phyloP scores from a whole-genome alignment of 2,797 vertebrate genomes.

The Sebastolobus altivelis region DNA sequence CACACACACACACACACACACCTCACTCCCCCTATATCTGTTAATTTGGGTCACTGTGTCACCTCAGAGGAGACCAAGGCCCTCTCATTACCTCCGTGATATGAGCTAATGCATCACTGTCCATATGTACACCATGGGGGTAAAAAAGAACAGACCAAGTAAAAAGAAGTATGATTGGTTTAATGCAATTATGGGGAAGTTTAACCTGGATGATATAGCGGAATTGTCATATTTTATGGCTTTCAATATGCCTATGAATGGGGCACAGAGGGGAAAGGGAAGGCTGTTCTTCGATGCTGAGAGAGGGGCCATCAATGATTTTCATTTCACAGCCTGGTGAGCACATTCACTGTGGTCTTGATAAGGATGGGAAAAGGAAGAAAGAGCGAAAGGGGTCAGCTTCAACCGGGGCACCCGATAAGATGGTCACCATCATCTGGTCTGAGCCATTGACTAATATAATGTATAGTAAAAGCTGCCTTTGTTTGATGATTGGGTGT shows the following conservation, averaged over 20 bases:
- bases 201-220: conserved; percentile 77
- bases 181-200: conserved; percentile 77
- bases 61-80: conserved; percentile 68
- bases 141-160: conserved; percentile 44
- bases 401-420: conserved; percentile 39
- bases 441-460: conserved; percentile 25
- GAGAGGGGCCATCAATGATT: conserved; percentile 73
- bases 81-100: conserved; percentile 65
- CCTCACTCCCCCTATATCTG: conserved; percentile 23
- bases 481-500: conserved; percentile 8
- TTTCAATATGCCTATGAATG: conserved; percentile 76
- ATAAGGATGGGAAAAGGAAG: conserved; percentile 54
- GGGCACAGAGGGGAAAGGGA: conserved; percentile 57
- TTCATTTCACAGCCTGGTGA: conserved; percentile 83
- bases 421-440: conserved; percentile 34
- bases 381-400: conserved; percentile 54
- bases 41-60: conserved; percentile 81
- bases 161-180: conserved; percentile 69
- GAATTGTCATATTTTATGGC: conserved; percentile 79
- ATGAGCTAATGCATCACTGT: conserved; percentile 80
- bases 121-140: conserved; percentile 46
- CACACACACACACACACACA: conserved; percentile 16
- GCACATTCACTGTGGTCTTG: conserved; percentile 72
- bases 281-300: conserved; percentile 65
- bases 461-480: conserved; percentile 8